Evolutionary conservation across 2,113 vertebrate genomes (phyloP).

Genomic region (Gavialis gangeticus): DNA sequence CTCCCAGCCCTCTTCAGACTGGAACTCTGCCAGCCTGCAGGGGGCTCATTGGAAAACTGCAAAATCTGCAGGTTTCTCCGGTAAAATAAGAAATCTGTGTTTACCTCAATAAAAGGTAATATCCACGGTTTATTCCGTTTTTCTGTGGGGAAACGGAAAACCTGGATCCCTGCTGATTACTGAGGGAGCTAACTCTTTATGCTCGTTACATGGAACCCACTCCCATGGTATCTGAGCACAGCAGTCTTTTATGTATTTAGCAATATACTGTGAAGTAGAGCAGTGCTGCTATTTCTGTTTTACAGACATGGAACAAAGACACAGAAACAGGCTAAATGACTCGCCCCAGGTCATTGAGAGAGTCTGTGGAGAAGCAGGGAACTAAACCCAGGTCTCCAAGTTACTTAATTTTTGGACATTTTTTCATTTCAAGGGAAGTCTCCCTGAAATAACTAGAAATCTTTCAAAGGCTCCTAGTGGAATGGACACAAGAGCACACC

Average conservation of each 20-base stretch:
- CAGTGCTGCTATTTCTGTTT: not conserved
- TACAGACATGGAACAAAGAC: not conserved
- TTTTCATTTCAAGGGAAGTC: not conserved
- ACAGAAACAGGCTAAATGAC: not conserved
- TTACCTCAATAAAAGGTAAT: no score
- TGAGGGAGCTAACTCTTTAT: no score
- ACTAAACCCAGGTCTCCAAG: not conserved
- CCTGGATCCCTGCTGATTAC: no score
- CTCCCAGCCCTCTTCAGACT: no score
- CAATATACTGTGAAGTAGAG: not conserved
- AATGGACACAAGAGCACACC: not conserved
- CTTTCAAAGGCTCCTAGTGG: not conserved
- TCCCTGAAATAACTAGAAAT: not conserved
- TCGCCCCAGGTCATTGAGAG: not conserved
- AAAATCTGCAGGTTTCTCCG: no score
- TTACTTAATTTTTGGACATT: not conserved
- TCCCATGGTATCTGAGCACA: not conserved
- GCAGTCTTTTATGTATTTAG: fast-evolving
- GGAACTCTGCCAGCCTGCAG: no score
- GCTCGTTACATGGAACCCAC: no score
- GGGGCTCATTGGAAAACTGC: no score
- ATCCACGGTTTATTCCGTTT: no score
- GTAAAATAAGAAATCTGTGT: no score
- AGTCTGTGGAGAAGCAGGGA: not conserved
- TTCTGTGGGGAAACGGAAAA: no score